phyloP scores from a whole-genome alignment of 2,888 invertebrate species.

The Plutella xylostella region DNA sequence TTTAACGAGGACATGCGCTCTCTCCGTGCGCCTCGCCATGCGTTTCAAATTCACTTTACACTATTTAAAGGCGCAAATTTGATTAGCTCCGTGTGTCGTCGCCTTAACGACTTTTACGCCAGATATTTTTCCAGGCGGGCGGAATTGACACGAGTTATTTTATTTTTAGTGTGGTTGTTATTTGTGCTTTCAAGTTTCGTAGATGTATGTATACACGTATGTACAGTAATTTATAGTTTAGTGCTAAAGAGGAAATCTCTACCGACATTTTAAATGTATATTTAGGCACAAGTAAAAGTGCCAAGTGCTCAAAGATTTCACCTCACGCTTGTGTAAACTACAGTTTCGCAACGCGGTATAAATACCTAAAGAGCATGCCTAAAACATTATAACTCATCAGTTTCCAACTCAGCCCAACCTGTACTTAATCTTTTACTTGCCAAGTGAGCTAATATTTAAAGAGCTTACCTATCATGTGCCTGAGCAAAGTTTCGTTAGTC shows the following conservation, averaged over 20 bases:
- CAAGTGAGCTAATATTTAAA: constrained; percentile 19
- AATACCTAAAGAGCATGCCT: background rate
- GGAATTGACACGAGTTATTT: too few relatives aligned
- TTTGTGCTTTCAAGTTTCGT: too few relatives aligned
- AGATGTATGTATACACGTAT: too few relatives aligned
- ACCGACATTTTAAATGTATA: too few relatives aligned
- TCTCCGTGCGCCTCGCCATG: background rate
- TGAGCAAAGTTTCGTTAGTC: constrained; percentile 8
- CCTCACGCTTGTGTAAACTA: too few relatives aligned
- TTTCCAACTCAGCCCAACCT: background rate
- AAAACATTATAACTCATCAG: background rate
- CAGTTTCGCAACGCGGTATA: background rate
- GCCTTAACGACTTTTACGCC: too few relatives aligned
- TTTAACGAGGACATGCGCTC: background rate
- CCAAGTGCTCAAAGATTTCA: too few relatives aligned
- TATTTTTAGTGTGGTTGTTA: too few relatives aligned
- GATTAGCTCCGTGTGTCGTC: background rate
- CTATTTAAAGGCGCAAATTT: background rate
- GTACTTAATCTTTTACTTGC: constrained; percentile 1
- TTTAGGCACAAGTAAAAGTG: too few relatives aligned
- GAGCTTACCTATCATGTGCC: constrained; percentile 25
- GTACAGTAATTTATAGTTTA: too few relatives aligned
- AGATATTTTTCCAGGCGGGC: too few relatives aligned
- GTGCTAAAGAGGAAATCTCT: too few relatives aligned
- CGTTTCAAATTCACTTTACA: background rate